phyloP scores from a whole-genome alignment of 1,140 invertebrate genomes.

The Drosophila pseudoobscura region DNA sequence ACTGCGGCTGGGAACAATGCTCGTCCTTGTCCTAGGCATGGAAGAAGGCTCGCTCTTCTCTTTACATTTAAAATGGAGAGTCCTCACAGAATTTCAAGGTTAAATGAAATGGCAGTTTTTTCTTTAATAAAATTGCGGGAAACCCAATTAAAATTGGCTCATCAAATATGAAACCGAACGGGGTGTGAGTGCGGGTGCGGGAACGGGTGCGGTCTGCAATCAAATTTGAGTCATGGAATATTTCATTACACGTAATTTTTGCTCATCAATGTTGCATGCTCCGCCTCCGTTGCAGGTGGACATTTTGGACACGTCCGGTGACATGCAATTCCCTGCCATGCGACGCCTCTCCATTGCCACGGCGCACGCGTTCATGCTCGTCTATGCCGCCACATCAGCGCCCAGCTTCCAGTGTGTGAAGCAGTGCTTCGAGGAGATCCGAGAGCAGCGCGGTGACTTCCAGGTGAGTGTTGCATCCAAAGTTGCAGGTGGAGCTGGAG shows the following conservation, averaged over 20 bases:
- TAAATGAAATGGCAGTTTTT: slow-evolving; percentile 34
- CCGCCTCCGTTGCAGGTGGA: slow-evolving; percentile 86
- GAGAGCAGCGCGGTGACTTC: slow-evolving; percentile 90
- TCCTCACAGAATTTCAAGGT: not conserved
- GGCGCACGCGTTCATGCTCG: slow-evolving; percentile 94
- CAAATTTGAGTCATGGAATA: not conserved
- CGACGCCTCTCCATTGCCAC: slow-evolving; percentile 93
- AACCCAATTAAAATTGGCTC: not conserved
- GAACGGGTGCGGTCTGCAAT: not conserved
- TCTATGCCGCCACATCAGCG: slow-evolving; percentile 92
- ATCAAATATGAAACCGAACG: too few species aligned
- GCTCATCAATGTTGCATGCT: slow-evolving; percentile 13
- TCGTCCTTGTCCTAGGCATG: slow-evolving; percentile 22
- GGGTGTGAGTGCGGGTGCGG: too few species aligned
- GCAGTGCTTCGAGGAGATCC: slow-evolving; percentile 92
- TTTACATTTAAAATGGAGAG: slow-evolving; percentile 26
- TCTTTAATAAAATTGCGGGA: too few species aligned
- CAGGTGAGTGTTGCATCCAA: slow-evolving; percentile 83
- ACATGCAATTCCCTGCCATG: slow-evolving; percentile 95
- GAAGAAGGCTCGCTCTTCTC: slow-evolving; percentile 21
- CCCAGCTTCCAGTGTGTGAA: slow-evolving; percentile 91
- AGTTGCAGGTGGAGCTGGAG: not conserved
- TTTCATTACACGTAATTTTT: slow-evolving; percentile 26
- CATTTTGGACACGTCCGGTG: slow-evolving; percentile 93
- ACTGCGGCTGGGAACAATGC: slow-evolving; percentile 52